Evolutionary conservation across 2,113 vertebrate species (phyloP).

Genomic region (Lathamus discolor): DNA sequence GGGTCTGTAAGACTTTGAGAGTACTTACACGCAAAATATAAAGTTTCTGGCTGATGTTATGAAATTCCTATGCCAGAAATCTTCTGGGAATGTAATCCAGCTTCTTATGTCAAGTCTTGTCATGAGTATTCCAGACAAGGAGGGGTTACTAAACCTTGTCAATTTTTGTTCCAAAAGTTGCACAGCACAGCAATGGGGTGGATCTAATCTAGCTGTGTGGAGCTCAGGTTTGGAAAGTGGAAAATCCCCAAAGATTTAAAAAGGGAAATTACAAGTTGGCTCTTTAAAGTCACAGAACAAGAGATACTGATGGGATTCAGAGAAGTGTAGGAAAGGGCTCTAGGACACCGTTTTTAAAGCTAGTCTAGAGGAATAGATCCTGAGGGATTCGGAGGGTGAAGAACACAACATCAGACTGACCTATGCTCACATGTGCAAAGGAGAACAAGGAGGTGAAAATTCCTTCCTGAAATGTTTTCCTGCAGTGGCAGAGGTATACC

Average conservation of each 20-base stretch:
- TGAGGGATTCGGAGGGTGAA: fast-evolving
- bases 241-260: background rate
- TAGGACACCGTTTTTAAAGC: background rate
- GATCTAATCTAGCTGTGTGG: background rate
- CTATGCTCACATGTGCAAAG: background rate
- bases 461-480: background rate
- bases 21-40: background rate
- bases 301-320: background rate
- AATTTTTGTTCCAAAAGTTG: background rate
- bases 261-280: background rate
- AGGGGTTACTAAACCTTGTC: background rate
- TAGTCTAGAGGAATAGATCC: background rate
- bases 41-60: background rate
- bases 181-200: background rate
- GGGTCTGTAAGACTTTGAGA: background rate
- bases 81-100: background rate
- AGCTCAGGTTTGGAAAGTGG: background rate
- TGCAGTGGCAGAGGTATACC: background rate
- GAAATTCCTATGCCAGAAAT: background rate
- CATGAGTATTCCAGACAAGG: background rate
- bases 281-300: background rate
- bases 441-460: background rate
- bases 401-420: background rate
- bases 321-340: background rate
- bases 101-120: background rate